Evolutionary conservation across 2,113 vertebrate genomes (phyloP).

Genomic region (Plecturocebus donacophilus): DNA sequence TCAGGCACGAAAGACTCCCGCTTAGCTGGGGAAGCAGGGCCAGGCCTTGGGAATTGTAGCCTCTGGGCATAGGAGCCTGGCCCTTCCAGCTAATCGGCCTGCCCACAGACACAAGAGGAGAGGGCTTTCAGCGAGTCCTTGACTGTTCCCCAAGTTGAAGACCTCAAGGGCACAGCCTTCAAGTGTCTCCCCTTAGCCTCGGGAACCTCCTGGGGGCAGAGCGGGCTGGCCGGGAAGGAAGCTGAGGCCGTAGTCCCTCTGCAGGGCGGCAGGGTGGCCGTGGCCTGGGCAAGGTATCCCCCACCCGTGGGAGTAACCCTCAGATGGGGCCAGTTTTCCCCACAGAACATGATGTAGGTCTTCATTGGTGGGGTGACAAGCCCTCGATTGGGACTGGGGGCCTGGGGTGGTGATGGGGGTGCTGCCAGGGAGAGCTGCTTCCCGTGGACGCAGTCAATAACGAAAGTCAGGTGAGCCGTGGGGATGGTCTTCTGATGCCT

Average conservation of each 20-base stretch:
- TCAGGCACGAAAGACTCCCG: neutral
- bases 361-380: conserved; percentile 15
- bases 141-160: neutral
- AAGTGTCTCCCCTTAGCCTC: neutral
- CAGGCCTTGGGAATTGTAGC: neutral
- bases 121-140: conserved; percentile 37
- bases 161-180: neutral
- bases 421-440: neutral
- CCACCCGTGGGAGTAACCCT: neutral
- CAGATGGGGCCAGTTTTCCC: neutral
- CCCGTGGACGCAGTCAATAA: conserved; percentile 17
- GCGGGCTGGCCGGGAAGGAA: neutral
- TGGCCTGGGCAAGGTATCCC: neutral
- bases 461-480: neutral
- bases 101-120: conserved; percentile 54
- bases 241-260: neutral
- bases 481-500: neutral
- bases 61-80: neutral
- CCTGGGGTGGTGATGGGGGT: fast-evolving
- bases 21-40: neutral
- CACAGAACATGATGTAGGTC: conserved; percentile 63
- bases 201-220: neutral
- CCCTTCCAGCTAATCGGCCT: neutral
- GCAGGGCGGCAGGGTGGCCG: neutral
- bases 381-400: neutral